Base-by-base conservation (phyloP, 2,797 vertebrate genomes). In the Pangasius sanitwongsei region DNA sequence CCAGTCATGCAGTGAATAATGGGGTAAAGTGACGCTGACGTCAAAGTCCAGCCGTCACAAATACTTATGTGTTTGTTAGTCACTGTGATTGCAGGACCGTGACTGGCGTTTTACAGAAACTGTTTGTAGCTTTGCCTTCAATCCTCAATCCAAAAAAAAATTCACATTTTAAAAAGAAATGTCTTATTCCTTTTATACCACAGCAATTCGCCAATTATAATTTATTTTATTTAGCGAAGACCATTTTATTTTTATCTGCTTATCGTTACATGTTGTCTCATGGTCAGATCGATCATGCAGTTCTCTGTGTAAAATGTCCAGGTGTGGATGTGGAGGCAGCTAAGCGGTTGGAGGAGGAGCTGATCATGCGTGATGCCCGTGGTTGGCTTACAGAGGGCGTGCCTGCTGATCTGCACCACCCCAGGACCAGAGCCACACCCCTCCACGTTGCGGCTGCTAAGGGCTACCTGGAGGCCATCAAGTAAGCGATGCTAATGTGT, bases 371-470 rank as follows among this genome's bases (percentile, higher is more conserved):
- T 0, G 97, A 98, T 1, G 97, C 97, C 0, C 94, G 95, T n/a
- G 94, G 94, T 85, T 98, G 97, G 98, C 94, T 98, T 86, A 95
- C 94, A 0, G 97, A 97, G 0, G 96, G 97, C 0, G 95, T 94
- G 8, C 96, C 97, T 0, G 90, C 96, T 25, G 92, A 96, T 23
- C 89, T 96, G 18, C 93, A 91, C 75, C 95, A 98, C 87, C 96
- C 97, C 6, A 96, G 94, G 87, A 98, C 97, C 0, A 97, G 97
- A 8, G 98, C 97, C 91, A 97, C 96, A 0, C 97, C 97, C 4
- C 95, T 98, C 89, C 98, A 98, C 0, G 98, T 98, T 81, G 97
- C 98, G 0, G 97, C 97, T 0, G 97, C 98, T 82, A 98, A 98
- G 94, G 97, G 98, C 90, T 98, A 98, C 92, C 90, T 97, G 0